Evolutionary conservation across 64 coral and sea anemone genomes (phyloP).

Genomic region (Porites lutea): DNA sequence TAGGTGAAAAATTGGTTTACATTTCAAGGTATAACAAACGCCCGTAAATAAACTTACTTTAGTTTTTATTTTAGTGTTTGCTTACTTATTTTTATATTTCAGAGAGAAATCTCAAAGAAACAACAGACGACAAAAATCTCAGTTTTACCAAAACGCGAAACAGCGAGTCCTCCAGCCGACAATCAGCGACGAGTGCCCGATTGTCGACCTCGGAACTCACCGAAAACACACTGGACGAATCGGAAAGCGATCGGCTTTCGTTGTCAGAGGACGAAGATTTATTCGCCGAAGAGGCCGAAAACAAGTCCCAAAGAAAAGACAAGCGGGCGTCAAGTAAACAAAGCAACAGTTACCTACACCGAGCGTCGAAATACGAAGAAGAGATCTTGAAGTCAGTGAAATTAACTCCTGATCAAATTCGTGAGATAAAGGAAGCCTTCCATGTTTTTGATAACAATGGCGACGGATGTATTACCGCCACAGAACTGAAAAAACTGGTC

Average conservation of each 20-base stretch:
- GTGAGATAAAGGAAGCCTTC: constrained; percentile 97
- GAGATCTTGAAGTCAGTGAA: constrained; percentile 38
- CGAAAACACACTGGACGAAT: constrained; percentile 41
- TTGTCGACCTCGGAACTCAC: constrained; percentile 26
- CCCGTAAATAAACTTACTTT: too few species aligned
- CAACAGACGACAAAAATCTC: constrained; percentile 35
- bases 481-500: constrained; percentile 91
- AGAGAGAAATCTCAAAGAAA: background rate
- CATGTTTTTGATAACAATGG: constrained; percentile 94
- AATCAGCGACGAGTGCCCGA: constrained; percentile 37
- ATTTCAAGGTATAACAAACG: too few species aligned
- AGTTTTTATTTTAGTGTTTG: background rate
- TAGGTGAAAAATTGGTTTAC: too few species aligned
- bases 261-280: constrained; percentile 52
- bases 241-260: constrained; percentile 62
- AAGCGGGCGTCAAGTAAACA: background rate
- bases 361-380: constrained; percentile 17
- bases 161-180: constrained; percentile 3
- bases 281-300: constrained; percentile 37
- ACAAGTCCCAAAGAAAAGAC: background rate
- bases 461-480: constrained; percentile 90
- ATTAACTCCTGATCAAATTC: constrained; percentile 55
- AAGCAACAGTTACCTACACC: background rate
- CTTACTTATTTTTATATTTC: background rate
- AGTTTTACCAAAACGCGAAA: background rate